Evolutionary conservation across 1,140 invertebrate species (phyloP), one percentile per base, ranked within the genome.

Genomic region (Drosophila fuyamai): DNA sequence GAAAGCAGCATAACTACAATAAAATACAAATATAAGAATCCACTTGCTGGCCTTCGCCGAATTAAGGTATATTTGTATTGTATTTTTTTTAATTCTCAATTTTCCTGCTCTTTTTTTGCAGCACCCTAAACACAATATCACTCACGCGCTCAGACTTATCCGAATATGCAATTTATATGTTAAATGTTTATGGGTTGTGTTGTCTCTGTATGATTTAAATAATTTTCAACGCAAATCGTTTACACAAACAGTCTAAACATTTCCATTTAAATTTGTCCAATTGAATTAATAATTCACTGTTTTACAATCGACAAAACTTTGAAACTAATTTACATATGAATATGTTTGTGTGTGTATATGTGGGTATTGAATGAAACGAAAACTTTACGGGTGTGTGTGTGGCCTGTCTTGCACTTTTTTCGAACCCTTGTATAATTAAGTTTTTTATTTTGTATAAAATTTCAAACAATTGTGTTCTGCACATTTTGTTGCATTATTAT

Each of bases 61-160:
- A 58, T 58, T 18, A 23, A 10, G 23, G 40, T 70, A 58, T 57
- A 66, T 66, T 60, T 67, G 60, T 50, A 48, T 68, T 71, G 44
- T 41, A 55, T 57, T 61, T 72, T 55, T 43, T 46, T 74, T 36
- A 61, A 65, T 78, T 59, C 60, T 76, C 46, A 65, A 66, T 71
- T 66, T 67, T 36, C 46, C 35, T 67, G 68, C 68, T 50, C 44
- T 65, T 76, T 60, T 80, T 50, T 65, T 80, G 77, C 85, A 90
- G 85, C 90, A 91, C 79, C 84, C 90, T 92, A 92, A 92, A 92
- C 90, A 92, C 90, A 92, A 81, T 92, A 92, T 92, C 91, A 92
- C 91, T 92, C 90, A 83, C 91, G 79, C 91, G 73, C 80, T 92
- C 91, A 92, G 91, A 92, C 91, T 92, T 92, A 92, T 92, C 88